Evolutionary conservation across 2,888 invertebrate genomes (phyloP), one percentile per base, ranked within the genome.

Genomic region (Chymomyza amoena): DNA sequence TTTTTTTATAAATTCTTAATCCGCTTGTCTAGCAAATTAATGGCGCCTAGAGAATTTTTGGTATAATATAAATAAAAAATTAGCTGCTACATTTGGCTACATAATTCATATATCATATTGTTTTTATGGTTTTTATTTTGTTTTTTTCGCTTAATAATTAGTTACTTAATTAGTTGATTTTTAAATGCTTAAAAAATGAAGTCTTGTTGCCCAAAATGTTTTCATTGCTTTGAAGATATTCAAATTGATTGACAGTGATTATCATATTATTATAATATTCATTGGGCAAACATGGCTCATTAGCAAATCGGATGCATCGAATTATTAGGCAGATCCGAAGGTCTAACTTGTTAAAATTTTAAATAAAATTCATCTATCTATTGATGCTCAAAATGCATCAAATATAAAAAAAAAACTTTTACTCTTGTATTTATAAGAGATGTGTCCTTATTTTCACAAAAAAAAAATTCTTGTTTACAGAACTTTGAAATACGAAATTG

Each of bases 131-230:
- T 64, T 73, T 64, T 69, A 59, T 61, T 64, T 62, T 75, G 57
- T 66, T 64, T 66, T 66, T 76, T 72, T 51, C 39, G 71, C 75
- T 76, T 54, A 63, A 68, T 64, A 80, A 84, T 80, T 86, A 75
- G 86, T 70, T 72, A 64, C 68, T 77, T 84, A 83, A 83, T 83
- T 83, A 83, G 84, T 81, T 73, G 20, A 70, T 84, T 79, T 82
- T 73, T 69, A 82, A 79, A 83, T 77, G 68, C 66, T 61, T 25
- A 68, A 70, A 78, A 64, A 68, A 45, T 45, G 2, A 45, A 45
- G 39, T 45, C 28, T 57, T 62, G 54, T 54, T n/a, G 16, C 56
- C 1, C 32, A 73, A 50, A 67, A 64, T 61, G 68, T 74, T 72
- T 64, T 60, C 72, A 60, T 68, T 71, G 72, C 69, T 68, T 74